These are phyloP conservation scores for Zelleria hepariella DNA, from an alignment of 2,888 invertebrate species.

Conservation along the genomic window DNA sequence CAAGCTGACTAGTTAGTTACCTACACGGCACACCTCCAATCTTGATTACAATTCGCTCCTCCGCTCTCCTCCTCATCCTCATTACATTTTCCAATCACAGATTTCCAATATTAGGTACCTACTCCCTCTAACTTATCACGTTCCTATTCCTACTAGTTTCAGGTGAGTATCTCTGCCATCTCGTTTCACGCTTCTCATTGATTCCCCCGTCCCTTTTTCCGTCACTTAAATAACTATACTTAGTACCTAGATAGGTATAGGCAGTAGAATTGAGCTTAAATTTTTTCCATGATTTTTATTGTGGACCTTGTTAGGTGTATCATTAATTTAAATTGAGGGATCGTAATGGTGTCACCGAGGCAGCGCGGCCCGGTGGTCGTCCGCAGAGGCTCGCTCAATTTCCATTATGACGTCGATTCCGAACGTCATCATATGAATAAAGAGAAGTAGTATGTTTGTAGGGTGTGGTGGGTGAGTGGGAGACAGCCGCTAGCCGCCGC, in stretches of 20 bases:
- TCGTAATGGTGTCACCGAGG: not conserved
- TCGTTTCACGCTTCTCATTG: too few relatives aligned
- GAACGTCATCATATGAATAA: constrained; percentile 49
- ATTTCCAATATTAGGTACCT: not conserved
- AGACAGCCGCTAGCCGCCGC: constrained; percentile 27
- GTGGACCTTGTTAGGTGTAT: not conserved
- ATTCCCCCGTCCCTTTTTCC: not conserved
- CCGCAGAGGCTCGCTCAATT: constrained; percentile 18
- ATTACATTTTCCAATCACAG: not conserved
- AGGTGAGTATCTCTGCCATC: too few relatives aligned
- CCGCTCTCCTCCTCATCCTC: too few relatives aligned
- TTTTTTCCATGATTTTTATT: not conserved
- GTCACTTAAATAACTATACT: not conserved
- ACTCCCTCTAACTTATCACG: not conserved
- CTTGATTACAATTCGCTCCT: not conserved
- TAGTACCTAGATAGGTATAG: too few relatives aligned
- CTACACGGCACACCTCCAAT: not conserved
- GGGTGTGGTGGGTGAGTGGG: constrained; percentile 25
- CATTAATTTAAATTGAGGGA: not conserved
- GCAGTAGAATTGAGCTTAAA: not conserved
- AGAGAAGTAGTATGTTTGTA: constrained; percentile 28
- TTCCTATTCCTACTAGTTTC: too few relatives aligned
- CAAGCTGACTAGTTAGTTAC: not conserved
- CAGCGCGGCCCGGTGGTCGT: constrained; percentile 5
- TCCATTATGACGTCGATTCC: constrained; percentile 41